Percentiles rank a stretch among this genome's conserved stretches.
Conservation (phyloP, 2,797 vertebrate species). For the Bovichtus variegatus region DNA sequence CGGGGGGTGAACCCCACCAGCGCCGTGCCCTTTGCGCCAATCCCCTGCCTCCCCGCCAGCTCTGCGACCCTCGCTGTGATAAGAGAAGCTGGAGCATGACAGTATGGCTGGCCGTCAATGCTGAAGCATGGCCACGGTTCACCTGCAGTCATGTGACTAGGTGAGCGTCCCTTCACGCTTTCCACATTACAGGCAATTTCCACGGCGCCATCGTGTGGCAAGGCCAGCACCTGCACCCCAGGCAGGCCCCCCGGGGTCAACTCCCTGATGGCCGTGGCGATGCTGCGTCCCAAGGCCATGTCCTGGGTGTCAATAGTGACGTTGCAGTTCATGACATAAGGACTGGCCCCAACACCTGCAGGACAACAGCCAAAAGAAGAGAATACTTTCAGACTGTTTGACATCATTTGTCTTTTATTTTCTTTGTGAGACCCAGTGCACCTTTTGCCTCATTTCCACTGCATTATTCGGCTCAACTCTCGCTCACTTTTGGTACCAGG, state of each 20-base stretch:
- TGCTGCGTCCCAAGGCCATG: slow-evolving; percentile 71
- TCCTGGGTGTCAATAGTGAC: slow-evolving; percentile 85
- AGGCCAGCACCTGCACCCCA: slow-evolving; percentile 83
- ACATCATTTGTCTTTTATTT: background rate
- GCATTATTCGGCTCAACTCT: no score
- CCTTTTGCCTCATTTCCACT: no score
- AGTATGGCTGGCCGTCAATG: slow-evolving; percentile 73
- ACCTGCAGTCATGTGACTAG: background rate
- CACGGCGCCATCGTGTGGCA: slow-evolving; percentile 81
- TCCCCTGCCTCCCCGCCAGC: slow-evolving; percentile 71
- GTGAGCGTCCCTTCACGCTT: slow-evolving; percentile 68
- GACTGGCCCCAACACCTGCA: slow-evolving; percentile 82
- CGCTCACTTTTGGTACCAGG: no score
- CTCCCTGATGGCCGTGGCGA: slow-evolving; percentile 77
- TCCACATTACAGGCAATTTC: slow-evolving; percentile 88
- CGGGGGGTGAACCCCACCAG: slow-evolving; percentile 83
- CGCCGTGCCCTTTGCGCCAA: slow-evolving; percentile 70
- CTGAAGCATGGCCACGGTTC: slow-evolving; percentile 67
- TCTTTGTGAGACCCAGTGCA: background rate
- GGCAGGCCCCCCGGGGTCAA: slow-evolving; percentile 79
- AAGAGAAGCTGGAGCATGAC: slow-evolving; percentile 76
- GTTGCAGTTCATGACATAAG: slow-evolving; percentile 87
- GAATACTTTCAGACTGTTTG: background rate
- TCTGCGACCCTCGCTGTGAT: slow-evolving; percentile 80
- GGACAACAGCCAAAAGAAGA: background rate